These are phyloP conservation scores for Actinemys pallida DNA, from an alignment of 2,113 vertebrate species.

Conservation along the genomic window DNA sequence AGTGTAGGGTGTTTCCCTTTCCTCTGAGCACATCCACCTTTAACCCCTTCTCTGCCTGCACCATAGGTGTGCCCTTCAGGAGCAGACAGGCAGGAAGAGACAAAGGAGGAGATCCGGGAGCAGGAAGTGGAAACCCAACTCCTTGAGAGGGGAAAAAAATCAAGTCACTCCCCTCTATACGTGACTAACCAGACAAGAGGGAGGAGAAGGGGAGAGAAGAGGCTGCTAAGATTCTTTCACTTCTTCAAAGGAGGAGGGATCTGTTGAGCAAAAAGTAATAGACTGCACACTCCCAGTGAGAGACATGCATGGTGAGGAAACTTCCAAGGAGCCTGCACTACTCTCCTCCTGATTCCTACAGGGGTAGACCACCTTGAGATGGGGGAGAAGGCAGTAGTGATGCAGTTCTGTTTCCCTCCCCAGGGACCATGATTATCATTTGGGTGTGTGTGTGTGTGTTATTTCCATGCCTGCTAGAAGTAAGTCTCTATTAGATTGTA, in stretches of 20 bases:
- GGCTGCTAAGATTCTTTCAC: background rate
- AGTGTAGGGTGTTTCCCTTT: background rate
- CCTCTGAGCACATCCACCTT: background rate
- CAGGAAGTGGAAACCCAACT: conserved; percentile 86
- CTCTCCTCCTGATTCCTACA: background rate
- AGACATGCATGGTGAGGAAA: background rate
- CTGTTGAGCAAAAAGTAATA: background rate
- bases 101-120: conserved; percentile 24
- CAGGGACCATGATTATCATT: background rate
- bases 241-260: rapidly evolving
- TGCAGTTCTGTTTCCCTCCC: background rate
- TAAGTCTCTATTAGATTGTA: background rate
- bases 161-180: conserved; percentile 39
- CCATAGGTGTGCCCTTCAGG: conserved; percentile 63
- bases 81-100: conserved; percentile 10
- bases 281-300: background rate
- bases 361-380: background rate
- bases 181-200: conserved; percentile 25
- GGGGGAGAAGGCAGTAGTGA: background rate
- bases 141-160: background rate
- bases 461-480: background rate
- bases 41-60: conserved; percentile 51
- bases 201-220: conserved; percentile 28
- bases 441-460: background rate
- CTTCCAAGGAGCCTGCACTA: background rate